These are phyloP conservation scores for Pocota personata DNA, from an alignment of 2,888 invertebrate genomes.

Conservation along the genomic window DNA sequence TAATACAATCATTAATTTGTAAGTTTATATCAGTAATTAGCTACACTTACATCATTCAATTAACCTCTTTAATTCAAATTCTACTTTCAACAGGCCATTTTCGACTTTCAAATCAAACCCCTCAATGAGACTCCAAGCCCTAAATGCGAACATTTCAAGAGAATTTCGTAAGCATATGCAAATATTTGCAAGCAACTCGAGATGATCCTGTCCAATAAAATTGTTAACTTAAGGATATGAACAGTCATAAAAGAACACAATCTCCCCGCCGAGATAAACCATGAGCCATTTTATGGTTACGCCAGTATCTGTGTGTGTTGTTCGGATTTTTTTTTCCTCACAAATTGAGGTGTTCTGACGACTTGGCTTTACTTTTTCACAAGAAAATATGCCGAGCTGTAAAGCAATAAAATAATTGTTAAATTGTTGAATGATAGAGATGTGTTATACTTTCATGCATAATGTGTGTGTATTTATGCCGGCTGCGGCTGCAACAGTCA, in stretches of 20 bases:
- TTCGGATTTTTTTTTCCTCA: not conserved
- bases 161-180: not conserved
- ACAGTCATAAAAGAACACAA: slow-evolving; percentile 49
- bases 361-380: not conserved
- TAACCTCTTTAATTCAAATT: slow-evolving; percentile 18
- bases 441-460: slow-evolving; percentile 31
- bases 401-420: slow-evolving; percentile 54
- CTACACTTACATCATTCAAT: not conserved
- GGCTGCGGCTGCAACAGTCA: slow-evolving; percentile 1
- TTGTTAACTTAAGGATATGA: slow-evolving; percentile 53
- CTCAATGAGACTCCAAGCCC: not conserved
- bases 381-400: not conserved
- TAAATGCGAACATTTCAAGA: not conserved
- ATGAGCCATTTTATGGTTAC: slow-evolving; percentile 58
- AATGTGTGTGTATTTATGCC: slow-evolving; percentile 20
- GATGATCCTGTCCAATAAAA: slow-evolving; percentile 46
- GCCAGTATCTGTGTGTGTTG: not conserved
- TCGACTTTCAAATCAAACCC: not conserved
- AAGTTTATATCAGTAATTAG: slow-evolving; percentile 24
- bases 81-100: not conserved
- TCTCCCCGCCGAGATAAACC: slow-evolving; percentile 32
- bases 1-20: not conserved
- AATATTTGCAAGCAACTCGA: slow-evolving; percentile 18
- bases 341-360: slow-evolving; percentile 31
- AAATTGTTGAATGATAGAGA: slow-evolving; percentile 31